phyloP scores from a whole-genome alignment of 2,888 invertebrate species.

The Tinea pellionella region DNA sequence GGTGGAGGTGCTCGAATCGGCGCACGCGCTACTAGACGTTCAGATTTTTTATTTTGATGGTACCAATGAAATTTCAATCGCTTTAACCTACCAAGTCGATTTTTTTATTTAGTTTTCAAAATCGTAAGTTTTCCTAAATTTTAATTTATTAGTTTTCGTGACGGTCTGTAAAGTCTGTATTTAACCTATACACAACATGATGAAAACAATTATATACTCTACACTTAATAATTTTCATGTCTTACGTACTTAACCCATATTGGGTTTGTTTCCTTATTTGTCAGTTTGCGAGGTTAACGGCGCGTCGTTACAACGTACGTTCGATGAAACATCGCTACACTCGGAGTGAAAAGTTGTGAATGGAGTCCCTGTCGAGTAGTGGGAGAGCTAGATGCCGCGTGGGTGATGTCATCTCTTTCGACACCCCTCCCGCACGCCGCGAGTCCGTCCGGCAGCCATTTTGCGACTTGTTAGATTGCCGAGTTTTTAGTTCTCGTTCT shows the following conservation, averaged over 20 bases:
- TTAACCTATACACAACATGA: no score
- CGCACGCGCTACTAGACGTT: slow-evolving; percentile 27
- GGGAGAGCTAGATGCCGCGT: background rate
- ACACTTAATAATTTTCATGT: no score
- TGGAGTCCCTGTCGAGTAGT: background rate
- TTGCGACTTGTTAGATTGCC: background rate
- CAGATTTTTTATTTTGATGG: background rate
- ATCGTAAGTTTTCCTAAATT: no score
- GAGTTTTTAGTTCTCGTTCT: background rate
- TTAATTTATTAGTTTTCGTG: no score
- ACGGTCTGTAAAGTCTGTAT: no score
- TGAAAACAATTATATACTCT: no score
- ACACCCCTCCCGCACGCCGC: background rate
- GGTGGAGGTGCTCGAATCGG: slow-evolving; percentile 27
- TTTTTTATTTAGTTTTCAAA: no score
- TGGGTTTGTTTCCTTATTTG: no score
- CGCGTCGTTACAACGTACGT: background rate
- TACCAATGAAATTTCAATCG: no score
- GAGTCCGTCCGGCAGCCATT: background rate
- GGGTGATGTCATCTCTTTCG: background rate
- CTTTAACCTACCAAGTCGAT: no score
- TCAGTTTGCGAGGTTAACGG: background rate
- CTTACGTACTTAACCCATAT: no score
- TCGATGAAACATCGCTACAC: background rate
- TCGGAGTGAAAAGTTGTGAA: background rate